Evolutionary conservation across 2,888 invertebrate species (phyloP), one percentile per base, ranked within the genome.

Genomic region (Empis stercorea): DNA sequence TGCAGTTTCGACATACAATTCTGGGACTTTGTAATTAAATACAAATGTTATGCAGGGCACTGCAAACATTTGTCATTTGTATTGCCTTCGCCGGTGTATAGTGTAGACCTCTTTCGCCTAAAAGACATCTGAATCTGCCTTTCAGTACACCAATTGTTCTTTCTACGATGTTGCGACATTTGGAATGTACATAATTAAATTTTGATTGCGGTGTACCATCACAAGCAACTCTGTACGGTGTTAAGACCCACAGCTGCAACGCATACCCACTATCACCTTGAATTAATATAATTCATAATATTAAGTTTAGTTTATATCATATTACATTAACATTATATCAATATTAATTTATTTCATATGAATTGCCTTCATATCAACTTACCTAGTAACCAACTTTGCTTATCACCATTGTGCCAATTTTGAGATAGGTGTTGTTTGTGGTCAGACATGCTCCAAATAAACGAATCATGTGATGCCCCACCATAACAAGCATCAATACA

Each of bases 211-310:
- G 14, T 14, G 17, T 36, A 13, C 37, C 39, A 15, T 37, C 44
- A 10, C 4, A n/a, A 15, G 42, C 14, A 42, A 34, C 27, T 9
- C 47, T 32, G 27, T 43, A 48, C 11, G 48, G 48, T 16, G 47
- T 50, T 32, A 50, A 46, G 10, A 50, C 27, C 30, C 36, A 52
- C 3, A 47, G 50, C 17, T 48, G 48, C 27, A 52, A 41, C 1
- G 48, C 37, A 34, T 52, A 52, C 11, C 50, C 52, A 10, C 42
- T 39, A 45, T 48, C 50, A 43, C 48, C 48, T 49, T 27, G 43
- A 44, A 50, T 39, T 39, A 20, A 41, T 10, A 27, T 7, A 20
- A 41, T 14, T 38, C 10, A 41, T 23, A 14, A 23, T 20, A 23
- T 23, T 41, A 32, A 4, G 9, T n/a, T n/a, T n/a, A n/a, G 13